Percentiles rank a stretch among this genome's conserved stretches.
phyloP scores from a whole-genome alignment of 2,888 invertebrate genomes.

The Beris morrisii region DNA sequence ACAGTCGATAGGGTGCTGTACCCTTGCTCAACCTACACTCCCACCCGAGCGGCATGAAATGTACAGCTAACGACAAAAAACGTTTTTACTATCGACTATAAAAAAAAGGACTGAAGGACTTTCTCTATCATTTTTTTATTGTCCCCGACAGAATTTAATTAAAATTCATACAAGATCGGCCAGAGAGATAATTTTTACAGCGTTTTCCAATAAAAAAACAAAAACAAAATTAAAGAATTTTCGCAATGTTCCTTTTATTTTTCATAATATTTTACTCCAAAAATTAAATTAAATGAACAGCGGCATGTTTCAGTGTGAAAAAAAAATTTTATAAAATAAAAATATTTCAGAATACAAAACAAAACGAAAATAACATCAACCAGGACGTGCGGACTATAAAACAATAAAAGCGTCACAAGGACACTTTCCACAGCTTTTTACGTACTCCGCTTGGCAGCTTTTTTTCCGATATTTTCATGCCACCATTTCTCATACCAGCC shows the following conservation, averaged over 20 bases:
- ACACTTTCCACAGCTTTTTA: background rate
- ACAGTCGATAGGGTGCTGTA: no score
- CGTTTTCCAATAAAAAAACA: conserved; percentile 5
- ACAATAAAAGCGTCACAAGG: background rate
- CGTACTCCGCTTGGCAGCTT: conserved; percentile 7
- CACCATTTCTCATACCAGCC: conserved; percentile 55
- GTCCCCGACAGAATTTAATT: conserved; percentile 1
- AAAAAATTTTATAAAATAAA: background rate
- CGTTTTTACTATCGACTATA: no score
- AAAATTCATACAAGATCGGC: conserved; percentile 8
- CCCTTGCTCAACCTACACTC: no score
- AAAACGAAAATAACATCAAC: background rate
- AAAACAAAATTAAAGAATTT: conserved; percentile 1
- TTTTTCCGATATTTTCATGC: conserved; percentile 43
- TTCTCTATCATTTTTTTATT: no score
- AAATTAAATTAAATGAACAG: conserved; percentile 12
- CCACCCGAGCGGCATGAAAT: no score
- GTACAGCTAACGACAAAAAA: no score
- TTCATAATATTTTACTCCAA: background rate
- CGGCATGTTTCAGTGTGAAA: background rate
- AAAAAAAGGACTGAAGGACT: no score
- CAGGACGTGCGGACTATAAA: no score
- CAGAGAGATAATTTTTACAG: conserved; percentile 1
- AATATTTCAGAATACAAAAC: background rate
- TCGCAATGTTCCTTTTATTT: no score